phyloP scores from a whole-genome alignment of 2,113 vertebrate species.

The Erpornis zantholeuca region DNA sequence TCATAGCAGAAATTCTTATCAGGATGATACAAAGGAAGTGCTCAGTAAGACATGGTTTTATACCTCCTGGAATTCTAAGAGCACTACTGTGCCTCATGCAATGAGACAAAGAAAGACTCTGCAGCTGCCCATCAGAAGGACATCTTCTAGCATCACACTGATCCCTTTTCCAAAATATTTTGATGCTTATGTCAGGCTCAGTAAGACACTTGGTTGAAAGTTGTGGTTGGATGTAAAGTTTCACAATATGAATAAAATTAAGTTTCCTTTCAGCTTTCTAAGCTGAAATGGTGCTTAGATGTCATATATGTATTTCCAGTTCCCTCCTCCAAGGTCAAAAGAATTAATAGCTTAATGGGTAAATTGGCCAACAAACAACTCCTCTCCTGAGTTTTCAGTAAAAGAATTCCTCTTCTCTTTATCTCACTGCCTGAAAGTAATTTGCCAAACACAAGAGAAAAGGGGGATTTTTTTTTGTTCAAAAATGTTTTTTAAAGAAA shows the following conservation, averaged over 20 bases:
- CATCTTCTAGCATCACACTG: not conserved
- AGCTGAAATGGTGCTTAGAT: not conserved
- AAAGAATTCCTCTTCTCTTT: not conserved
- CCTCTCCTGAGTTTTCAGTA: not conserved
- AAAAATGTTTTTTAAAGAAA: conserved; percentile 20
- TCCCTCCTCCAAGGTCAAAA: conserved; percentile 27
- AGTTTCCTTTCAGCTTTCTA: not conserved
- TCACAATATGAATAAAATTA: not conserved
- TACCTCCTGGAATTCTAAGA: not conserved
- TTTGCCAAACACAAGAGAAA: not conserved
- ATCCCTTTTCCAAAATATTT: not conserved
- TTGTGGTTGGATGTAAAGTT: not conserved
- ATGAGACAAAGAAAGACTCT: not conserved
- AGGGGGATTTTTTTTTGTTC: not conserved
- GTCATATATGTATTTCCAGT: not conserved
- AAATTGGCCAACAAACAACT: not conserved
- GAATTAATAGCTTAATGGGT: not conserved
- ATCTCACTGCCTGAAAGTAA: not conserved
- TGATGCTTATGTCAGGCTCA: not conserved
- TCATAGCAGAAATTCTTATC: not conserved
- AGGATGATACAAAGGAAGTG: not conserved
- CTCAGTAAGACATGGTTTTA: not conserved
- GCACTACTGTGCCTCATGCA: not conserved
- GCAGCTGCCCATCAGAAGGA: not conserved
- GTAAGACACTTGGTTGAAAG: not conserved